Evolutionary conservation across 2,888 invertebrate species (phyloP), one percentile per base, ranked within the genome.

Genomic region (Drosophila putrida): DNA sequence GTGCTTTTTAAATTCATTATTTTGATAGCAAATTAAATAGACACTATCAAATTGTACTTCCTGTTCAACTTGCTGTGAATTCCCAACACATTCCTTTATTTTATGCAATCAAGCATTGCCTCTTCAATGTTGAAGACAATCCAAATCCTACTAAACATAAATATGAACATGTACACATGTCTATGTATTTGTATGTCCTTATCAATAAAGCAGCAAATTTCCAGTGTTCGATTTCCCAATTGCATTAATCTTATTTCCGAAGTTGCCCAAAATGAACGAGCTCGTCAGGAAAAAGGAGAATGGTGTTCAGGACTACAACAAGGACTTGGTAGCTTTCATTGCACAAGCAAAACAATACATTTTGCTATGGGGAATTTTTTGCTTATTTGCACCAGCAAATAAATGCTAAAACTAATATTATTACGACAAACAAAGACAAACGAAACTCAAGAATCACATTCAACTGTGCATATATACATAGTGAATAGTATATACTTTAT

Each of bases 381-480:
- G 69, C 66, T 71, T 78, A 67, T 71, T 77, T 74, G 76, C 75
- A 83, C 65, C 54, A 61, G 62, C 71, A 86, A 78, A 86, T 74
- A 76, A 82, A 80, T 80, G 70, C 86, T 74, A 71, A 82, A 70
- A 70, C 84, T 78, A 83, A 83, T 81, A 89, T 85, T 88, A 79
- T 83, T 76, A 80, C 68, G 67, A 75, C 72, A 89, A 85, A 81
- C 67, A 84, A 58, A 69, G 59, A 25, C 27, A 58, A 71, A 58
- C 67, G 53, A 78, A 72, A 71, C 78, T 57, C 53, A 44, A 60
- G 54, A 50, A 35, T 60, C 63, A 44, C 46, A 61, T 25, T 25
- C 53, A 47, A 13, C 47, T 57, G 38, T 57, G 35, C 33, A 33
- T 54, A 28, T 60, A 15, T 33, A 27, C 46, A 31, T 35, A 20